Conservation (phyloP, 1,140 invertebrate genomes). For the Chelonus insularis region DNA sequence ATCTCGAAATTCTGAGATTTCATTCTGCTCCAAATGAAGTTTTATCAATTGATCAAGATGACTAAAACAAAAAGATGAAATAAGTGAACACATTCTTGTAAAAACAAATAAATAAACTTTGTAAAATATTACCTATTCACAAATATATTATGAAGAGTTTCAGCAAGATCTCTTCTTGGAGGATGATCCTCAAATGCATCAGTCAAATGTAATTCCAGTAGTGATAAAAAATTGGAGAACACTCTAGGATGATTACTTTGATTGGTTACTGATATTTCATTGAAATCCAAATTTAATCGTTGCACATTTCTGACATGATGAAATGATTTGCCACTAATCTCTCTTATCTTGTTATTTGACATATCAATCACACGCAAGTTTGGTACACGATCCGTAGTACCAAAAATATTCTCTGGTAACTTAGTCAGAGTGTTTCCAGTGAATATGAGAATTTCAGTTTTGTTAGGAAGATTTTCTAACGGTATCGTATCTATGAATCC, state of each 20-base stretch:
- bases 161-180: constrained; percentile 64
- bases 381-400: constrained; percentile 63
- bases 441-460: constrained; percentile 74
- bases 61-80: constrained; percentile 41
- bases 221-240: constrained; percentile 77
- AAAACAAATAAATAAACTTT: neutral
- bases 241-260: constrained; percentile 71
- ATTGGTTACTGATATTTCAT: constrained; percentile 67
- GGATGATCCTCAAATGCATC: constrained; percentile 75
- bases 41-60: constrained; percentile 70
- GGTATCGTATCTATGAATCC: constrained; percentile 64
- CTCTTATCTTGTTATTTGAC: constrained; percentile 74
- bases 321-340: constrained; percentile 77
- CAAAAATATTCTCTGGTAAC: constrained; percentile 75
- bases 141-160: constrained; percentile 74
- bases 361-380: constrained; percentile 73
- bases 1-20: constrained; percentile 71
- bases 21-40: constrained; percentile 78
- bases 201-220: constrained; percentile 74
- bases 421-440: constrained; percentile 70
- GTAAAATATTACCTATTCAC: constrained; percentile 60
- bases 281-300: constrained; percentile 75
- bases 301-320: constrained; percentile 74
- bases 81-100: no score
- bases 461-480: constrained; percentile 66